phyloP scores from a whole-genome alignment of 2,888 invertebrate genomes.

The Cryptosula pallasiana region DNA sequence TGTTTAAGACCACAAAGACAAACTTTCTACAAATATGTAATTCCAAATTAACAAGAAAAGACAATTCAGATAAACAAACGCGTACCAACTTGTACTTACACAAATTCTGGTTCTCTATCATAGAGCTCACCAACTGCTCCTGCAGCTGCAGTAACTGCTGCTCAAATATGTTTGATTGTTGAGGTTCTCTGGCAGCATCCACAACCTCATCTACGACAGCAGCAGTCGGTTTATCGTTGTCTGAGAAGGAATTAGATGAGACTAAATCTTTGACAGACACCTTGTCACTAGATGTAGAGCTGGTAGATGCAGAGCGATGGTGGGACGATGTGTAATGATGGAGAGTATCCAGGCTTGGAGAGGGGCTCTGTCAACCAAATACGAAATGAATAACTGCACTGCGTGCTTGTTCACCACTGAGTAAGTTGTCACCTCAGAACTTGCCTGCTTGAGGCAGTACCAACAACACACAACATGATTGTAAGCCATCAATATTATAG shows the following conservation, averaged over 20 bases:
- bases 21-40: too few species aligned
- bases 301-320: background rate
- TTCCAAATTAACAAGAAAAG: too few species aligned
- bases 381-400: too few species aligned
- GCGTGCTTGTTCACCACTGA: too few species aligned
- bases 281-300: background rate
- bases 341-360: background rate
- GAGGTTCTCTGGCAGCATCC: background rate
- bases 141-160: constrained; percentile 46
- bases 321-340: background rate
- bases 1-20: too few species aligned
- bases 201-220: background rate
- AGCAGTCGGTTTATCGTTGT: too few species aligned
- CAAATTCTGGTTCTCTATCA: constrained; percentile 49
- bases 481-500: background rate
- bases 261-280: background rate
- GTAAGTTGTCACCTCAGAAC: too few species aligned
- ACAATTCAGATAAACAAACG: too few species aligned
- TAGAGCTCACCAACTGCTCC: constrained; percentile 48
- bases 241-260: background rate
- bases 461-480: too few species aligned
- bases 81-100: constrained; percentile 37
- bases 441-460: too few species aligned
- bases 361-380: background rate
- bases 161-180: constrained; percentile 35